phyloP scores from a whole-genome alignment of 2,888 invertebrate genomes.

The Philereme transversata region DNA sequence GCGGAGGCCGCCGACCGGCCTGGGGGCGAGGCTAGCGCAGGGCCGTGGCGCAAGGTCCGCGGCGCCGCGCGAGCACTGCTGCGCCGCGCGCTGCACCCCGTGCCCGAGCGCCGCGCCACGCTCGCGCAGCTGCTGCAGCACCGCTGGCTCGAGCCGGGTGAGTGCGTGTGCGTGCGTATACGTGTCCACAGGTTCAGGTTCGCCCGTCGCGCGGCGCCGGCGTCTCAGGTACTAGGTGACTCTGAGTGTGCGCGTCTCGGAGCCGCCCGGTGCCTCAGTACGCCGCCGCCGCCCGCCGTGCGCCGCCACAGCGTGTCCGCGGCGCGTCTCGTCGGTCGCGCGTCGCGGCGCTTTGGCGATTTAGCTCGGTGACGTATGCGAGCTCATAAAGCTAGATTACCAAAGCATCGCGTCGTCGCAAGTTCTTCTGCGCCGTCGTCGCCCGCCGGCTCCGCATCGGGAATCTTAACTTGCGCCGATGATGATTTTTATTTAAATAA shows the following conservation, averaged over 20 bases:
- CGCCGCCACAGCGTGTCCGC: slow-evolving; percentile 6
- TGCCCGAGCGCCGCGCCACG: slow-evolving; percentile 86
- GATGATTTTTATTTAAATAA: no score
- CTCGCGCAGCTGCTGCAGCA: slow-evolving; percentile 88
- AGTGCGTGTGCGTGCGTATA: background rate
- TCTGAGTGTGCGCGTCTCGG: slow-evolving; percentile 87
- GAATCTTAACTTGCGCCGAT: no score
- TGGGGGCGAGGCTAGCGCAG: slow-evolving; percentile 48
- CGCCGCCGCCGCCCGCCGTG: slow-evolving; percentile 69
- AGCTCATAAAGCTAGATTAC: slow-evolving; percentile 97
- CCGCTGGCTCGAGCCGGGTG: slow-evolving; percentile 52
- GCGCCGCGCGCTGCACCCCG: slow-evolving; percentile 88
- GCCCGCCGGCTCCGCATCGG: no score
- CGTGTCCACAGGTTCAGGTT: background rate
- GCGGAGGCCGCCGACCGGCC: slow-evolving; percentile 58
- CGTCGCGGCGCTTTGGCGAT: slow-evolving; percentile 92
- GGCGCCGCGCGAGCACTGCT: slow-evolving; percentile 90
- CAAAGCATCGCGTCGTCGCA: slow-evolving; percentile 88
- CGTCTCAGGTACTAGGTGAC: slow-evolving; percentile 94
- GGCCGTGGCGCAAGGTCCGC: slow-evolving; percentile 72
- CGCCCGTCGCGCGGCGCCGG: slow-evolving; percentile 51
- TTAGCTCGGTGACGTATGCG: slow-evolving; percentile 92
- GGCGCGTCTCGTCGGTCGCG: slow-evolving; percentile 35
- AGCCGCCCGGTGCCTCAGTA: slow-evolving; percentile 81
- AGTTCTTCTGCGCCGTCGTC: slow-evolving; percentile 29